Conservation (phyloP, 2,797 vertebrate genomes). For the Poecilia wingei region DNA sequence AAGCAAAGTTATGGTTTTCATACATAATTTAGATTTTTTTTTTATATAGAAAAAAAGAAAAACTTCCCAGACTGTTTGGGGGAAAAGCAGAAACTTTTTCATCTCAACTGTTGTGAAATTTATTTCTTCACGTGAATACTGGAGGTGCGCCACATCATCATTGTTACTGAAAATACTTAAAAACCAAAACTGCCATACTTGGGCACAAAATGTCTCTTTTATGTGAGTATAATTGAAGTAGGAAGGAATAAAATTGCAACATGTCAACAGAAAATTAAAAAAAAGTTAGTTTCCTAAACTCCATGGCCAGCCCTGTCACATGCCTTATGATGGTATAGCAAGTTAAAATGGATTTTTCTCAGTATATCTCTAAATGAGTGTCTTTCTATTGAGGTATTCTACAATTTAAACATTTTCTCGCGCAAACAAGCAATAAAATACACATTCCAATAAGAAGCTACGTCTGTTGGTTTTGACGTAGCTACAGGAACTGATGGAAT, state of each 20-base stretch:
- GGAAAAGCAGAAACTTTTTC: not conserved
- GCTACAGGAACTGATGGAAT: not conserved
- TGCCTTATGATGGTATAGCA: not conserved
- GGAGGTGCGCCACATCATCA: not conserved
- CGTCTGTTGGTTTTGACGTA: not conserved
- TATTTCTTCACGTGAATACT: not conserved
- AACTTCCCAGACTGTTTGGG: too few relatives aligned
- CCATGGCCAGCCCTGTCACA: not conserved
- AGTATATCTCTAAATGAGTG: not conserved
- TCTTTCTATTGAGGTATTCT: not conserved
- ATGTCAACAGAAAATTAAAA: not conserved
- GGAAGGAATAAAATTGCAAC: not conserved
- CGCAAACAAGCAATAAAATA: not conserved
- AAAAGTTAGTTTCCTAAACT: not conserved
- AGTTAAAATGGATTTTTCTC: slow-evolving; percentile 1
- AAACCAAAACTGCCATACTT: not conserved
- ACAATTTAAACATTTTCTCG: not conserved
- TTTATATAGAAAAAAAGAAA: too few relatives aligned
- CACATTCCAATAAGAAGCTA: not conserved
- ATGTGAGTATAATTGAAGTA: not conserved
- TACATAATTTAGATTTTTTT: not conserved
- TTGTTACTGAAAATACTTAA: not conserved
- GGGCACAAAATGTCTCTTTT: not conserved
- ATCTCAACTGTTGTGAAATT: too few relatives aligned
- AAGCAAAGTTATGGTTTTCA: not conserved